Evolutionary conservation across 1,140 invertebrate species (phyloP).

Genomic region (Macrosteles quadrilineatus): DNA sequence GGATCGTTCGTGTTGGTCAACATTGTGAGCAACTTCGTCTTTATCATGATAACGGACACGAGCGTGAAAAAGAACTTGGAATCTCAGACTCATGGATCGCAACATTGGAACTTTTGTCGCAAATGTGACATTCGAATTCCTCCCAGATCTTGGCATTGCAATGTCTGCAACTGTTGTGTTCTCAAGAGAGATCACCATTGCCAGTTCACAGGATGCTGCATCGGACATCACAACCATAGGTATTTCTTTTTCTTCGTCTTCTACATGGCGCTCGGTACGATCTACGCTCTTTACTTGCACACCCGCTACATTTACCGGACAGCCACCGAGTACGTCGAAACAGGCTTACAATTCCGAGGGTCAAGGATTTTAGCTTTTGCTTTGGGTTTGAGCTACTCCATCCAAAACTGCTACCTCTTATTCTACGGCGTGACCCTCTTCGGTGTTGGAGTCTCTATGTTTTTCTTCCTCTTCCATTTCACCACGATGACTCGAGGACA

Average conservation of each 20-base stretch:
- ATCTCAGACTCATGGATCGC: constrained; percentile 47
- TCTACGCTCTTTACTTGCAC: constrained; percentile 69
- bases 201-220: constrained; percentile 86
- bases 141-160: constrained; percentile 88
- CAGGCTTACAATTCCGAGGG: constrained; percentile 62
- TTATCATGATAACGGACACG: constrained; percentile 69
- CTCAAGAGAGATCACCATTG: constrained; percentile 95
- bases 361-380: no score
- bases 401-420: constrained; percentile 63
- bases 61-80: constrained; percentile 59
- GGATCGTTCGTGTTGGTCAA: constrained; percentile 74
- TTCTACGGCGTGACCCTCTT: constrained; percentile 67
- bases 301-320: constrained; percentile 60
- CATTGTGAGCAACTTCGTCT: constrained; percentile 72
- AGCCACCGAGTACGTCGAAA: constrained; percentile 59
- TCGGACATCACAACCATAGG: constrained; percentile 87
- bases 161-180: constrained; percentile 76
- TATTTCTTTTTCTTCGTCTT: constrained; percentile 85
- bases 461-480: constrained; percentile 68
- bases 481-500: constrained; percentile 63
- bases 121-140: constrained; percentile 76
- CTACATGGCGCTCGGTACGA: constrained; percentile 71
- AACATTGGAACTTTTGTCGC: constrained; percentile 73
- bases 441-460: constrained; percentile 65
- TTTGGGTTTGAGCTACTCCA: constrained; percentile 56